These are phyloP conservation scores for Marisa cornuarietis DNA, from an alignment of 1,140 invertebrate genomes.

Conservation along the genomic window DNA sequence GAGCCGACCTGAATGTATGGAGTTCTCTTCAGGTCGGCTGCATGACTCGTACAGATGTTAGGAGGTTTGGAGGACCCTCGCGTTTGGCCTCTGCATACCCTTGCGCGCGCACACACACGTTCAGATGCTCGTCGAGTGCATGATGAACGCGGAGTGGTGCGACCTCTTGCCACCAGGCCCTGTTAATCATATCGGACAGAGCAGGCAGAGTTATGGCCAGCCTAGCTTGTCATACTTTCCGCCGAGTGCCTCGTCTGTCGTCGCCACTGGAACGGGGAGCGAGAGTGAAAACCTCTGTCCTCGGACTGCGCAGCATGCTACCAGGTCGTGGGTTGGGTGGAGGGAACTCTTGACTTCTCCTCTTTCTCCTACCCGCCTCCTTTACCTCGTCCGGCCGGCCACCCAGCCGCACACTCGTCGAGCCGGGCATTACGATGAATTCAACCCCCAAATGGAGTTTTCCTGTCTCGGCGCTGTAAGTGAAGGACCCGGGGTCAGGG, in stretches of 20 bases:
- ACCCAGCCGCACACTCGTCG: too few species aligned
- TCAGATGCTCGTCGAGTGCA: neutral
- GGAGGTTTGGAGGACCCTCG: too few species aligned
- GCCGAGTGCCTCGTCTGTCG: too few species aligned
- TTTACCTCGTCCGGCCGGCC: neutral
- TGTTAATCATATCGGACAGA: slow-evolving; percentile 19
- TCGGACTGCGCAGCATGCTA: neutral
- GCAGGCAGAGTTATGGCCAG: slow-evolving; percentile 13
- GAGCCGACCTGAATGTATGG: too few species aligned
- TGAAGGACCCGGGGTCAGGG: too few species aligned
- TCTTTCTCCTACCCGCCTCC: neutral
- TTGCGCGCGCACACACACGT: too few species aligned
- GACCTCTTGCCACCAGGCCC: slow-evolving; percentile 2
- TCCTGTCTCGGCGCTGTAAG: slow-evolving; percentile 1
- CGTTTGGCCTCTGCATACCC: too few species aligned
- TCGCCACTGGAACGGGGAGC: neutral
- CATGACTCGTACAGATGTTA: too few species aligned
- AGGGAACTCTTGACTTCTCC: neutral
- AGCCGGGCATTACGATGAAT: too few species aligned
- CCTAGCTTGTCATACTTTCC: slow-evolving; percentile 1
- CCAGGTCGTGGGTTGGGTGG: neutral
- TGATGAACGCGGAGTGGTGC: slow-evolving; percentile 8
- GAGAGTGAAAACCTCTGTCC: slow-evolving; percentile 19
- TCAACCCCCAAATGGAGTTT: slow-evolving; percentile 17
- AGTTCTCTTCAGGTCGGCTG: too few species aligned